Evolutionary conservation across 2,888 invertebrate genomes (phyloP).

Genomic region (Helicoverpa assulta): DNA sequence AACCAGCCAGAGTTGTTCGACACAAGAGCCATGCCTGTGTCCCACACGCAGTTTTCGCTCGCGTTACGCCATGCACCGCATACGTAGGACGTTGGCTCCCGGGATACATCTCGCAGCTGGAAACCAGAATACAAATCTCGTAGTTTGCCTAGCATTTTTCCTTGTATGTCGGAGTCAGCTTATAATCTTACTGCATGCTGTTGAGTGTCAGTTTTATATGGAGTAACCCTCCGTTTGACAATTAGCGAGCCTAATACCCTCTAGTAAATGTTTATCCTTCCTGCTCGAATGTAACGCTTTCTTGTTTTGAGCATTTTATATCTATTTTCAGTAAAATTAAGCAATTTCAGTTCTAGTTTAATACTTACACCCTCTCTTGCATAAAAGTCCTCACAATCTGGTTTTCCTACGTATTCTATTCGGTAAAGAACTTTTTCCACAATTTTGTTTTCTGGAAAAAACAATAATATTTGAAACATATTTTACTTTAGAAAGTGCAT

Average conservation of each 20-base stretch:
- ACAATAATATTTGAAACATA: too few relatives aligned
- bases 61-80: background rate
- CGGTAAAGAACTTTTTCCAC: background rate
- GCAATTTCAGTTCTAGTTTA: background rate
- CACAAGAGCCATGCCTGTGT: background rate
- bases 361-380: background rate
- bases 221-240: too few relatives aligned
- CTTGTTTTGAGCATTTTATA: too few relatives aligned
- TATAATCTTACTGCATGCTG: too few relatives aligned
- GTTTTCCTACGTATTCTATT: background rate
- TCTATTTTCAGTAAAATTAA: too few relatives aligned
- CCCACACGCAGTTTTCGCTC: background rate
- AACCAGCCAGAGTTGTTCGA: slow-evolving; percentile 4
- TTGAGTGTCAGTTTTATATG: too few relatives aligned
- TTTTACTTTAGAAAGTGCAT: too few relatives aligned
- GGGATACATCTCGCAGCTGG: background rate
- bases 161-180: too few relatives aligned
- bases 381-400: background rate
- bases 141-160: too few relatives aligned
- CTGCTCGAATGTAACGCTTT: too few relatives aligned
- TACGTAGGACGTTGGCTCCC: background rate
- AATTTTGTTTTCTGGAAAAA: background rate
- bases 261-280: too few relatives aligned
- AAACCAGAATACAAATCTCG: background rate
- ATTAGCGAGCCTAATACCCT: too few relatives aligned